phyloP scores from a whole-genome alignment of 2,797 vertebrate genomes.

The Basileuterus tristriatus region DNA sequence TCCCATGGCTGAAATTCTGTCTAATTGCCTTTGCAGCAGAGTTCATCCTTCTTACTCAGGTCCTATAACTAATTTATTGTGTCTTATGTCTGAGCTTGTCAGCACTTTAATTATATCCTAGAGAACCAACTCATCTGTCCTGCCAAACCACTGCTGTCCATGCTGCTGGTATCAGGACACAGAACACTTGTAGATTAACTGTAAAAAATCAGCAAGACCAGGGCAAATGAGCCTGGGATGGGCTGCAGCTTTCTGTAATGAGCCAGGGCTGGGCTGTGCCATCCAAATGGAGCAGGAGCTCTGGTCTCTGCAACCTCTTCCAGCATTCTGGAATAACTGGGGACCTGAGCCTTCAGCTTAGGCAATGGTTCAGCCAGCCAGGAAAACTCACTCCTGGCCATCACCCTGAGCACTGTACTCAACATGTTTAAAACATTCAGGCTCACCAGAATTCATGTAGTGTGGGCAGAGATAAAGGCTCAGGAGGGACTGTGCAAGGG shows the following conservation, averaged over 20 bases:
- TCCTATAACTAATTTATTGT: constrained; percentile 47
- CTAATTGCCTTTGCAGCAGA: constrained; percentile 1
- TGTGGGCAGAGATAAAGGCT: neutral
- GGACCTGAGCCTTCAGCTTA: neutral
- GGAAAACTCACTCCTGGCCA: neutral
- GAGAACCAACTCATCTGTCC: neutral
- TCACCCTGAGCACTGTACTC: neutral
- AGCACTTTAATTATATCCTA: constrained; percentile 34
- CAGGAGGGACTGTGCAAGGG: neutral
- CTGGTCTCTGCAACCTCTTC: neutral
- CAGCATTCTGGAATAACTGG: neutral
- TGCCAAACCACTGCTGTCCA: neutral
- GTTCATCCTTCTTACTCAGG: constrained; percentile 32
- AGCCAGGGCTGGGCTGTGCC: neutral
- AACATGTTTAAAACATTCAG: neutral
- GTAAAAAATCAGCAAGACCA: neutral
- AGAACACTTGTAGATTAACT: neutral
- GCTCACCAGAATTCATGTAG: neutral
- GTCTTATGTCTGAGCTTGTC: constrained; percentile 14
- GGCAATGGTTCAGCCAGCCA: neutral
- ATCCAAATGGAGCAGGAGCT: accelerated
- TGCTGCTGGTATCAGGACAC: neutral
- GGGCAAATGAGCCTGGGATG: neutral
- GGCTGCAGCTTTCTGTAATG: neutral
- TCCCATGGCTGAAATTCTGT: constrained; percentile 22